Evolutionary conservation across 2,888 invertebrate genomes (phyloP).

Genomic region (Calliopum simillimum): DNA sequence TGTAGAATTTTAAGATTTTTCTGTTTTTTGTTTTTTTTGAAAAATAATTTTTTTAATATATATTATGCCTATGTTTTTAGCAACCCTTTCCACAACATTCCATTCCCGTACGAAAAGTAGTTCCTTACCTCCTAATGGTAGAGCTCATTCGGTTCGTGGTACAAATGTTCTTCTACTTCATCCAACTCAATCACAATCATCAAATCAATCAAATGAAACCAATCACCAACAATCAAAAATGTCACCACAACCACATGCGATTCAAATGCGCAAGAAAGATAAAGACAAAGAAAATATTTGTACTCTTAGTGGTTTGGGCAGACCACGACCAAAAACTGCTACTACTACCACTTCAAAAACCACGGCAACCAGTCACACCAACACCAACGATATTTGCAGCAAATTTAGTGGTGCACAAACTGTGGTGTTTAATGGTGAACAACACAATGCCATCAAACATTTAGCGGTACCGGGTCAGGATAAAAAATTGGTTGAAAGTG

Average conservation of each 20-base stretch:
- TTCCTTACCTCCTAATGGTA: constrained; percentile 70
- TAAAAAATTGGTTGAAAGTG: constrained; percentile 67
- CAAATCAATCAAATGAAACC: constrained; percentile 55
- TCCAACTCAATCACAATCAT: constrained; percentile 61
- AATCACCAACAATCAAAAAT: constrained; percentile 34
- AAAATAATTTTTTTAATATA: neutral
- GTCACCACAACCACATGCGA: constrained; percentile 46
- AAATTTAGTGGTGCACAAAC: constrained; percentile 8
- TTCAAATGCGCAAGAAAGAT: constrained; percentile 63
- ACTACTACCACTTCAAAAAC: constrained; percentile 47
- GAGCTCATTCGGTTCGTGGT: constrained; percentile 61
- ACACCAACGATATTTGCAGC: constrained; percentile 4
- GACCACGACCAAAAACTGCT: constrained; percentile 41
- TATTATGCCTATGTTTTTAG: constrained; percentile 69
- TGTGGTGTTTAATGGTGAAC: constrained; percentile 40
- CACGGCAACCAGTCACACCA: constrained; percentile 38
- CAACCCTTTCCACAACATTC: constrained; percentile 80
- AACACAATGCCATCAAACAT: constrained; percentile 51
- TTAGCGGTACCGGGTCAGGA: constrained; percentile 65
- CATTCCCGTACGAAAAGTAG: constrained; percentile 78
- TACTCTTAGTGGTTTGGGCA: constrained; percentile 51
- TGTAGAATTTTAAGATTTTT: too few relatives aligned
- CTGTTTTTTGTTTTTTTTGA: too few relatives aligned
- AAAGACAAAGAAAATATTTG: constrained; percentile 62
- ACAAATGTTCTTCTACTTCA: constrained; percentile 50